These are phyloP conservation scores for Megalonaias nervosa DNA, from an alignment of 1,140 invertebrate species.

Conservation along the genomic window DNA sequence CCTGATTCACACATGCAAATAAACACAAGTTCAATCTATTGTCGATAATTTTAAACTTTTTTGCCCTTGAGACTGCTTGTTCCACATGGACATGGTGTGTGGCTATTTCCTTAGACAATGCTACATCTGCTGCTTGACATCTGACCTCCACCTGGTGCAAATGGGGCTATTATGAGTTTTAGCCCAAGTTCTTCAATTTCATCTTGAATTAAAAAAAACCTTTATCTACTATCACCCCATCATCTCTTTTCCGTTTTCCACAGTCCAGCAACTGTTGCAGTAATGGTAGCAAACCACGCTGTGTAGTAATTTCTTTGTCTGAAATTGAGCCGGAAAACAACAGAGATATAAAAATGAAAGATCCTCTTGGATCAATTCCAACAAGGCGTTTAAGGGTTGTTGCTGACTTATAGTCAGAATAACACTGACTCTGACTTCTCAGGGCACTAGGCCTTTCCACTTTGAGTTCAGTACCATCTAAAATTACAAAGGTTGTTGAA, in stretches of 20 bases:
- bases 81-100: conserved; percentile 23
- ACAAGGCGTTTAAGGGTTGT: conserved; percentile 44
- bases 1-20: conserved; percentile 32
- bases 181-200: conserved; percentile 23
- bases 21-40: conserved; percentile 12
- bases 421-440: conserved; percentile 32
- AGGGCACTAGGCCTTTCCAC: conserved; percentile 17
- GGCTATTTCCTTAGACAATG: conserved; percentile 17
- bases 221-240: conserved; percentile 19
- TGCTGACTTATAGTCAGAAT: conserved; percentile 33
- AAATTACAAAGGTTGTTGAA: conserved; percentile 23
- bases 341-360: conserved; percentile 29
- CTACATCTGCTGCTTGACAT: no score
- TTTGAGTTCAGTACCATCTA: conserved; percentile 42
- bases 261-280: conserved; percentile 9
- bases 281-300: conserved; percentile 21
- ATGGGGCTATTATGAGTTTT: conserved; percentile 20
- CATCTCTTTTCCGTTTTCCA: conserved; percentile 9
- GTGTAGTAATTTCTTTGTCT: conserved; percentile 32
- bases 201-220: conserved; percentile 13
- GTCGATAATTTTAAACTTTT: neutral
- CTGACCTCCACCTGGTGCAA: conserved; percentile 19
- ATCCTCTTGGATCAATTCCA: conserved; percentile 39
- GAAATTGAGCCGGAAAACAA: conserved; percentile 44
- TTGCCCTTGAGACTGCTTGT: conserved; percentile 16